phyloP scores from a whole-genome alignment of 2,797 vertebrate genomes.

The Lithobates sylvaticus region DNA sequence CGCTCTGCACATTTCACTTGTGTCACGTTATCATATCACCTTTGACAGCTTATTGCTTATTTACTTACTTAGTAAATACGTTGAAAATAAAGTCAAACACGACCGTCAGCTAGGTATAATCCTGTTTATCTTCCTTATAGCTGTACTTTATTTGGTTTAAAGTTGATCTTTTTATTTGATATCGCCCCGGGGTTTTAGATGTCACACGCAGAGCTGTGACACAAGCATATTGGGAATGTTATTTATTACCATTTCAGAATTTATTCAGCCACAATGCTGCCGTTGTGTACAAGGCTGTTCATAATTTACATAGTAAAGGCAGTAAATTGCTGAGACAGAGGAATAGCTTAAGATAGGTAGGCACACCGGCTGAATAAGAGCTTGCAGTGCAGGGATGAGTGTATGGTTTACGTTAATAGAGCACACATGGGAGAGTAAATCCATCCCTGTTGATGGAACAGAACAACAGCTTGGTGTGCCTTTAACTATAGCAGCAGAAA shows the following conservation, averaged over 20 bases:
- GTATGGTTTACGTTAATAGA: conserved; percentile 16
- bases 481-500: conserved; percentile 25
- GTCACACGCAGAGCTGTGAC: conserved; percentile 41
- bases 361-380: conserved; percentile 29
- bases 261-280: conserved; percentile 46
- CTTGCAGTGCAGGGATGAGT: conserved; percentile 3
- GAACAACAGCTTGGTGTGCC: conserved; percentile 19
- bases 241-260: conserved; percentile 56
- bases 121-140: conserved; percentile 34
- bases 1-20: not conserved
- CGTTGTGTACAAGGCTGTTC: conserved; percentile 39
- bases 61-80: conserved; percentile 52
- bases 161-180: conserved; percentile 54
- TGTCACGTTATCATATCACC: conserved; percentile 44
- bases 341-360: conserved; percentile 44
- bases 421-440: conserved; percentile 25
- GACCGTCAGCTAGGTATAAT: conserved; percentile 23
- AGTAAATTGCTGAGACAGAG: conserved; percentile 42
- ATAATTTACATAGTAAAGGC: conserved; percentile 58
- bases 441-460: not conserved
- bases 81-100: conserved; percentile 47
- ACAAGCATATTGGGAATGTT: conserved; percentile 49
- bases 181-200: conserved; percentile 41
- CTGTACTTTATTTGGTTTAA: conserved; percentile 44
- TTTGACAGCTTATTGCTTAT: conserved; percentile 55